Base-by-base conservation (phyloP, 2,113 vertebrate genomes). In the Canis aureus region DNA sequence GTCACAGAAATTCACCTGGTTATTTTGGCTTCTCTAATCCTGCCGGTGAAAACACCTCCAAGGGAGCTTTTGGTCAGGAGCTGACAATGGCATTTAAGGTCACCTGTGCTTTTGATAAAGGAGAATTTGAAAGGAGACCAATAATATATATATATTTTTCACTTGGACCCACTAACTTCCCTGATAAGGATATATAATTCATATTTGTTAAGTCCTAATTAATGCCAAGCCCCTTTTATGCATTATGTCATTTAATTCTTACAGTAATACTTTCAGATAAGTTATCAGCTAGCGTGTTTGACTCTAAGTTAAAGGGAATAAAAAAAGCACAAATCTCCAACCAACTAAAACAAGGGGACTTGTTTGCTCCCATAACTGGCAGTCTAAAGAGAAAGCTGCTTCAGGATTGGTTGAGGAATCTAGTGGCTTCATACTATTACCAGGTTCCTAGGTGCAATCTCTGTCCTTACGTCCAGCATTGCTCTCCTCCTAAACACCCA, bases 1-100 rank as follows among this genome's bases (percentile, higher is more conserved):
- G 11, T 55, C 32, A 85, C n/a, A 67, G 29, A 87, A 43, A n/a
- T 23, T 81, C 55, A 91, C 57, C 49, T 95, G 49, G 74, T 90
- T 51, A 38, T 79, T 74, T 95, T 90, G 55, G 88, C 64, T 74
- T 95, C 84, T 89, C 73, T 80, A 73, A 92, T 74, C 62, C 88
- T 88, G 64, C 15, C 57, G 8, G 15, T 73, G 51, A 82, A 32
- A 88, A 86, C 19, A 96, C 38, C 69, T 92, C 57, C 59, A 53
- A 82, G 76, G 55, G 59, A 59, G 38, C 43, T 59, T 95, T 86
- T 12, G 7, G 53, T 98, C 43, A 91, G 86, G 32, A 90, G 32
- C 19, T 64, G 69, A 88, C 59, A 57, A 64, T 79, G 80, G 19
- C 79, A 73, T 94, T 89, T 74, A 74, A 97, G n/a, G 73, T 79